These are phyloP conservation scores for Ganaspis sp. DNA, from an alignment of 1,140 invertebrate genomes.

Conservation along the genomic window DNA sequence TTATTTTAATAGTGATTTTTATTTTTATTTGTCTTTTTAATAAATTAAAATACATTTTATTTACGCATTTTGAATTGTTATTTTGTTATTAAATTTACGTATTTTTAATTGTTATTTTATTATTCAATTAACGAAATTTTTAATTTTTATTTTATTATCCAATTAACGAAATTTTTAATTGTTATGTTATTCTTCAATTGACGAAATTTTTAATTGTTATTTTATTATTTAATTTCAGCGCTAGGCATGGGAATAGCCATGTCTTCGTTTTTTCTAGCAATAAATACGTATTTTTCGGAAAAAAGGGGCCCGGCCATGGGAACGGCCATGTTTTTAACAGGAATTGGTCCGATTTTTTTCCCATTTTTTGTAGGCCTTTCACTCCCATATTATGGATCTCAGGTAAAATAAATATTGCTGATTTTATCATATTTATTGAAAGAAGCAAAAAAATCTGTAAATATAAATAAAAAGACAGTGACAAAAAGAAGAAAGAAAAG, in stretches of 20 bases:
- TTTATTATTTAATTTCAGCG: constrained; percentile 73
- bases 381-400: constrained; percentile 78
- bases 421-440: no score
- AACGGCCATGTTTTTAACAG: constrained; percentile 83
- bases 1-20: no score
- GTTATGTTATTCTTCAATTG: constrained; percentile 28
- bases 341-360: constrained; percentile 84
- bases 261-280: constrained; percentile 82
- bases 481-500: no score
- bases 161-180: constrained; percentile 27
- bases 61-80: no score
- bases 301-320: constrained; percentile 83
- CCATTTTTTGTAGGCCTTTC: constrained; percentile 81
- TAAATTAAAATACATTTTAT: no score
- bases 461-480: no score
- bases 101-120: no score
- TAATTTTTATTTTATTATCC: no score
- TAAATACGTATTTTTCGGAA: constrained; percentile 84
- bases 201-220: constrained; percentile 29
- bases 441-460: no score
- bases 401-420: constrained; percentile 60
- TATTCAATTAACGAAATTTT: no score
- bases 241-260: constrained; percentile 81
- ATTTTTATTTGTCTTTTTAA: no score
- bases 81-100: no score